Evolutionary conservation across 2,888 invertebrate species (phyloP), one percentile per base, ranked within the genome.

Genomic region (Salticus scenicus): DNA sequence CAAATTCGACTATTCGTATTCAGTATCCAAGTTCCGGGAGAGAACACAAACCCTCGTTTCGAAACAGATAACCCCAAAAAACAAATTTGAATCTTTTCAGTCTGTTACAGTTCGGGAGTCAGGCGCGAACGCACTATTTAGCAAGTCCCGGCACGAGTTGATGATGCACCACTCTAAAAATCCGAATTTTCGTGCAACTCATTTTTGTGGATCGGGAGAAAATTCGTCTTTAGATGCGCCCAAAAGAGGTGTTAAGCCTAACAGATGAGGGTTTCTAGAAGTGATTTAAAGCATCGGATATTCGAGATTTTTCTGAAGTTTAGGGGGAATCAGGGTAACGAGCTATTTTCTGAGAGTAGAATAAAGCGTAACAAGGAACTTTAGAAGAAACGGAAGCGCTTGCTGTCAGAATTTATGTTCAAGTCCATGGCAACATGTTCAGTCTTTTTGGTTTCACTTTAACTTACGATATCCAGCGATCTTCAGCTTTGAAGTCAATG

Each of bases 41-140:
- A 24, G 57, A 57, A 57, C 8, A 57, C 57, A 24, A 57, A 24
- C 57, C 24, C 57, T 57, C 57, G 20, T 24, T 24, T 12, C 24
- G 24, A 24, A 57, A 24, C 57, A n/a, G 57, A 57, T 57, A 57
- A 57, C 57, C 57, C 57, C n/a, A 24, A 1, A 57, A 10, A 57
- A 57, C 57, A 57, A 57, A 57, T 57, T 24, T 24, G 57, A 57
- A 57, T 57, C 57, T 57, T 12, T 24, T 10, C 24, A 24, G 20
- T 24, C 57, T 7, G 66, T 67, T 66, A 66, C 12, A 24, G 63
- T 27, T 31, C 30, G n/a, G 27, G 33, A 33, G 69, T 42, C 63
- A 72, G 72, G 66, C 71, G 73, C 67, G 73, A 74, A 81, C 77
- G 77, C 77, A 72, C 77, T 84, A 84, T 77, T 84, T 84, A 84